phyloP scores from a whole-genome alignment of 2,888 invertebrate genomes.

The Papilio elwesi region DNA sequence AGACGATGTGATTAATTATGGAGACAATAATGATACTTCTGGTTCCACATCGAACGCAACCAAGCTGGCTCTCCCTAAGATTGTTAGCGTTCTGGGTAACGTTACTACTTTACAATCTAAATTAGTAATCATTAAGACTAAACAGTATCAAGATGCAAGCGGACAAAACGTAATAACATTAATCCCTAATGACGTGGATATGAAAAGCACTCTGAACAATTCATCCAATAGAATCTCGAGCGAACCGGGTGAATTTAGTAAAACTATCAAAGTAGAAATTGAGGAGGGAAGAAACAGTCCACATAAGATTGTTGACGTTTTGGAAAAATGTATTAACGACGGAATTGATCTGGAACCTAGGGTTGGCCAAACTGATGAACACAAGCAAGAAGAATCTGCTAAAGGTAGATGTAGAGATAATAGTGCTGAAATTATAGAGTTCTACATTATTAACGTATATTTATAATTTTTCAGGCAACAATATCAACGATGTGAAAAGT shows the following conservation, averaged over 20 bases:
- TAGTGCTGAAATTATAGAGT: not conserved
- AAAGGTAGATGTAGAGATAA: not conserved
- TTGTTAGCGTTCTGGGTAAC: slow-evolving; percentile 37
- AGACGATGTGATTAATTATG: not conserved
- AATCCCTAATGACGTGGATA: too few relatives aligned
- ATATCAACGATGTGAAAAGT: not conserved
- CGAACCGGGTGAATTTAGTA: too few relatives aligned
- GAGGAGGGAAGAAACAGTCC: too few relatives aligned
- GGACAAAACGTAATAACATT: not conserved
- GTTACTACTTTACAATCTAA: slow-evolving; percentile 22
- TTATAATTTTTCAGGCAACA: not conserved
- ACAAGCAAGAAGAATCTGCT: too few relatives aligned
- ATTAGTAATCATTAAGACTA: not conserved
- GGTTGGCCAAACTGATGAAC: too few relatives aligned
- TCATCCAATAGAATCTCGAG: too few relatives aligned
- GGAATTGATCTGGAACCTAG: too few relatives aligned
- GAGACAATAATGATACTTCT: not conserved
- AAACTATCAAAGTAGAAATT: too few relatives aligned
- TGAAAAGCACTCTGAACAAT: too few relatives aligned
- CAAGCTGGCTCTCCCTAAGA: slow-evolving; percentile 31
- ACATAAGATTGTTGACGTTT: too few relatives aligned
- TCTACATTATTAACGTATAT: not conserved
- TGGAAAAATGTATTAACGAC: too few relatives aligned
- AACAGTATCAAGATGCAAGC: not conserved
- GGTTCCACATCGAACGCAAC: not conserved